phyloP scores from a whole-genome alignment of 2,797 vertebrate species.

The Varecia variegata region DNA sequence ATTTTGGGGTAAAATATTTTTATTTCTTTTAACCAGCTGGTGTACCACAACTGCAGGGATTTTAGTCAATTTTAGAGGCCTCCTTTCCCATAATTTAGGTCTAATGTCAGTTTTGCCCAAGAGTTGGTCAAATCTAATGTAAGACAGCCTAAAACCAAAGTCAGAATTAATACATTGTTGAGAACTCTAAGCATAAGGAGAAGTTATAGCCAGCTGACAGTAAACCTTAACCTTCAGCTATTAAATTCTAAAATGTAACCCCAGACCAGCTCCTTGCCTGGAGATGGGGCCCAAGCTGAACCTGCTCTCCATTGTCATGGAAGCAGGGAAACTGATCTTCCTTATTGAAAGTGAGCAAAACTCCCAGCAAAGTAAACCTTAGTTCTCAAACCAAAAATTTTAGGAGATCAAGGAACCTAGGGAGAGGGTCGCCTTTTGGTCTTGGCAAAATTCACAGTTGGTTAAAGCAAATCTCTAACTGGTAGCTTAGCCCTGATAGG shows the following conservation, averaged over 20 bases:
- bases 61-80: not conserved
- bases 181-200: not conserved
- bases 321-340: not conserved
- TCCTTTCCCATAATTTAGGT: not conserved
- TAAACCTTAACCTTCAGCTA: not conserved
- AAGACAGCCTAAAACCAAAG: not conserved
- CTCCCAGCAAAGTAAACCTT: not conserved
- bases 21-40: not conserved
- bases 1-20: not conserved
- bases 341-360: not conserved
- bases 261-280: not conserved
- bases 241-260: not conserved
- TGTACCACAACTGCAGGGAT: not conserved
- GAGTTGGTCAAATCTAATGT: not conserved
- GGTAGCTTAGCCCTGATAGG: not conserved
- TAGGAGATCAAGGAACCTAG: not conserved
- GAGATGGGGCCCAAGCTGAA: not conserved
- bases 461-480: not conserved
- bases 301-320: no score
- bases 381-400: not conserved
- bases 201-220: not conserved
- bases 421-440: not conserved
- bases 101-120: not conserved
- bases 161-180: not conserved
- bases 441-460: not conserved